phyloP scores from a whole-genome alignment of 2,113 vertebrate genomes.

The Podarcis cretensis region DNA sequence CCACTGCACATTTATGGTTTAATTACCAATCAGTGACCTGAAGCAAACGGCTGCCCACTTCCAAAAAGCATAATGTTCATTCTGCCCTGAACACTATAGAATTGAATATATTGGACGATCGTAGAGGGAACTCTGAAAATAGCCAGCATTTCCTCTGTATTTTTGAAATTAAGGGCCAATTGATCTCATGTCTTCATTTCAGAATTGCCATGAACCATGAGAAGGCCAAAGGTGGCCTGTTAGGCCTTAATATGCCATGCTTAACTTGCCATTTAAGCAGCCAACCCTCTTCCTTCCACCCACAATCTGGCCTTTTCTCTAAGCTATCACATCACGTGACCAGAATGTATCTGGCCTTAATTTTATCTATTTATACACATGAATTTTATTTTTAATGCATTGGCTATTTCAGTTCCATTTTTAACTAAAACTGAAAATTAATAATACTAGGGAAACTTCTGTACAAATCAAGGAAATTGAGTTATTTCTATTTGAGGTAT shows the following conservation, averaged over 20 bases:
- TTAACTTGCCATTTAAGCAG: conserved; percentile 15
- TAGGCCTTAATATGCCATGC: not conserved
- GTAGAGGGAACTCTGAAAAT: not conserved
- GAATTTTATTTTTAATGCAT: conserved; percentile 15
- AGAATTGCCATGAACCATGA: not conserved
- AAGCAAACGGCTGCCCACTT: not conserved
- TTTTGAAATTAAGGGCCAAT: not conserved
- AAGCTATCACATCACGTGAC: not conserved
- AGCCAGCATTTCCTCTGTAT: not conserved
- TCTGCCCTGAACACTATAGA: not conserved
- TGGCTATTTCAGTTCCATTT: conserved; percentile 25
- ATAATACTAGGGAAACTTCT: conserved; percentile 33
- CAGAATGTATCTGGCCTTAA: conserved; percentile 1
- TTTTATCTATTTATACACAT: conserved; percentile 24
- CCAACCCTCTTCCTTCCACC: not conserved
- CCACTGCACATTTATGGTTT: not conserved
- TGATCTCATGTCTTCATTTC: not conserved
- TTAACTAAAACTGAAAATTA: conserved; percentile 52
- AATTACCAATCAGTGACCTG: not conserved
- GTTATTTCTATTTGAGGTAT: conserved; percentile 59
- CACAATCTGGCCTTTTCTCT: conserved; percentile 10
- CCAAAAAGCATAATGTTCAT: not conserved
- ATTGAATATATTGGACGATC: not conserved
- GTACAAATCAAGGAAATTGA: conserved; percentile 44
- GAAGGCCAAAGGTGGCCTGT: not conserved